Evolutionary conservation across 2,888 invertebrate species (phyloP).

Genomic region (Neoitamus cyanurus): DNA sequence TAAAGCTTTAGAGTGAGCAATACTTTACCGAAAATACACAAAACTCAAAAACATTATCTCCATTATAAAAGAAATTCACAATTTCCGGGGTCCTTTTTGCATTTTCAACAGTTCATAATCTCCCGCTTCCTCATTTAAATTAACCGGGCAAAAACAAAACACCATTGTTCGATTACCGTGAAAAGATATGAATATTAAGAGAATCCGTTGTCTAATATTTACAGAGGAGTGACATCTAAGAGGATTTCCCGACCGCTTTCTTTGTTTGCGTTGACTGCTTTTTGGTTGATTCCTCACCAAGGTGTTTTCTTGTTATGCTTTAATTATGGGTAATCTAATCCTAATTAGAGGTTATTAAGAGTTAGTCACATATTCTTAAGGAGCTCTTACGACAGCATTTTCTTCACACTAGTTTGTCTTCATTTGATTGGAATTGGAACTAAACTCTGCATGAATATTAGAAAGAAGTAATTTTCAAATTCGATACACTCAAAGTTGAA

Average conservation of each 20-base stretch:
- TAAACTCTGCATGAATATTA: too few relatives aligned
- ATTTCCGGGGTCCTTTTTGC: neutral
- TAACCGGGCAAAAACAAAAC: neutral
- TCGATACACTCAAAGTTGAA: too few relatives aligned
- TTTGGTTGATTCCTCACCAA: neutral
- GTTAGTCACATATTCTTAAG: too few relatives aligned
- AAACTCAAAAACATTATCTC: neutral
- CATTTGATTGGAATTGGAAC: too few relatives aligned
- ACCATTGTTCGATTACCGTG: neutral
- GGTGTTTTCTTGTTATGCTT: neutral
- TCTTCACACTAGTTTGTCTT: too few relatives aligned
- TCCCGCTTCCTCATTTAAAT: neutral
- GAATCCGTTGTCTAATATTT: neutral
- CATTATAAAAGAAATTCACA: neutral
- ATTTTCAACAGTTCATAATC: neutral
- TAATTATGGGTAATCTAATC: too few relatives aligned
- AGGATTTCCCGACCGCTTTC: neutral
- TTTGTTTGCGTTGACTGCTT: neutral
- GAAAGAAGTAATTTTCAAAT: too few relatives aligned
- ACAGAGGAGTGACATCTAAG: neutral
- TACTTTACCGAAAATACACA: neutral
- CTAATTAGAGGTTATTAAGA: too few relatives aligned
- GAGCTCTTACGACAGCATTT: too few relatives aligned
- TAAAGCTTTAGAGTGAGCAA: neutral
- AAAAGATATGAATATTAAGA: neutral